Evolutionary conservation across 2,888 invertebrate genomes (phyloP).

Genomic region (Hydropsyche betteni): DNA sequence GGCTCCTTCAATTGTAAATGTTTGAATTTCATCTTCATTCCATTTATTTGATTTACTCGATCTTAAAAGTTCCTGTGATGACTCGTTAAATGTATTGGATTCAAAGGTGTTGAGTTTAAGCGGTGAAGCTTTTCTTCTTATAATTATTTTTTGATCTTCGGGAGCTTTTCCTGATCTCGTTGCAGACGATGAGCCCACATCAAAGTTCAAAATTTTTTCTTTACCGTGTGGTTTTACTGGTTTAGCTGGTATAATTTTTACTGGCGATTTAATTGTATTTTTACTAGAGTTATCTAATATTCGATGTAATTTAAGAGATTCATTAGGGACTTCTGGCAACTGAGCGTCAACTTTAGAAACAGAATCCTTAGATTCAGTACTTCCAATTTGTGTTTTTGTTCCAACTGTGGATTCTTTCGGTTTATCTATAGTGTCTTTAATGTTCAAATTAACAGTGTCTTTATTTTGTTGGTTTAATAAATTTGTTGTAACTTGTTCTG

Average conservation of each 20-base stretch:
- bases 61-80: constrained; percentile 61
- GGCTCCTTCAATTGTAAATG: constrained; percentile 62
- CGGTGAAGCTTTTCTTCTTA: constrained; percentile 58
- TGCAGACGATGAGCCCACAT: constrained; percentile 53
- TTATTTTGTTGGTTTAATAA: too few relatives aligned
- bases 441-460: background rate
- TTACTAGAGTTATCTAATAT: constrained; percentile 65
- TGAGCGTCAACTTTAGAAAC: background rate
- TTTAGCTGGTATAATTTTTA: constrained; percentile 57
- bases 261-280: constrained; percentile 55
- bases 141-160: constrained; percentile 63
- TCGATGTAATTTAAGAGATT: constrained; percentile 66
- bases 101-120: constrained; percentile 55
- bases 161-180: constrained; percentile 57
- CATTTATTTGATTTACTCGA: constrained; percentile 57
- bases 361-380: background rate
- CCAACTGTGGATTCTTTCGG: background rate
- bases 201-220: constrained; percentile 63
- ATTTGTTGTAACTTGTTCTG: background rate
- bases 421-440: background rate
- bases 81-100: constrained; percentile 59
- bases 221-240: constrained; percentile 53
- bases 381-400: background rate
- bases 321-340: background rate
- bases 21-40: constrained; percentile 61